These are phyloP conservation scores for Muntiacus reevesi DNA, from an alignment of 2,113 vertebrate genomes.

Conservation along the genomic window DNA sequence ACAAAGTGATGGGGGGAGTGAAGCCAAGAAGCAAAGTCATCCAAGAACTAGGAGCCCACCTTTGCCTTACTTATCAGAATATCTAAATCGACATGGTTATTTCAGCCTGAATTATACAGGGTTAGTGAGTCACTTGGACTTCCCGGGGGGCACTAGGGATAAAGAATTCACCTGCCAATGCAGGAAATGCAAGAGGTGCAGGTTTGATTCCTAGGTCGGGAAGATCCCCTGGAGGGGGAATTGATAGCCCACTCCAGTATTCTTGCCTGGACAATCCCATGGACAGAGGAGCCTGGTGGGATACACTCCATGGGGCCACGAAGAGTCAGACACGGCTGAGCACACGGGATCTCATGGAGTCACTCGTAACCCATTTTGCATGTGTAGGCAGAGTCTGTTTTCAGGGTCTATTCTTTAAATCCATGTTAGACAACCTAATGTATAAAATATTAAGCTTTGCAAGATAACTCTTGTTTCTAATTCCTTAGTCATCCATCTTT, in stretches of 20 bases:
- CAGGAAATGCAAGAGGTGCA: fast-evolving
- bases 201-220: background rate
- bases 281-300: background rate
- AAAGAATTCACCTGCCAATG: background rate
- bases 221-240: background rate
- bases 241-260: background rate
- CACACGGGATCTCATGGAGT: background rate
- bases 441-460: background rate
- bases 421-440: background rate
- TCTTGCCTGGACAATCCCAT: background rate
- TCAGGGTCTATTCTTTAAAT: background rate
- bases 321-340: background rate
- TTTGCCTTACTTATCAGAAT: background rate
- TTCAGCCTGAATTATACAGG: background rate
- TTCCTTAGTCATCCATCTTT: background rate
- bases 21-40: background rate
- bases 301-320: background rate
- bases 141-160: background rate
- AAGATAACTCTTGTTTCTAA: background rate
- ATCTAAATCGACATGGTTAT: background rate
- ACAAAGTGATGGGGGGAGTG: background rate
- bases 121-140: background rate
- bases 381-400: background rate
- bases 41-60: background rate
- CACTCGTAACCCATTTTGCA: background rate